Evolutionary conservation across 1,140 invertebrate genomes (phyloP).

Genomic region (Pinna nobilis): DNA sequence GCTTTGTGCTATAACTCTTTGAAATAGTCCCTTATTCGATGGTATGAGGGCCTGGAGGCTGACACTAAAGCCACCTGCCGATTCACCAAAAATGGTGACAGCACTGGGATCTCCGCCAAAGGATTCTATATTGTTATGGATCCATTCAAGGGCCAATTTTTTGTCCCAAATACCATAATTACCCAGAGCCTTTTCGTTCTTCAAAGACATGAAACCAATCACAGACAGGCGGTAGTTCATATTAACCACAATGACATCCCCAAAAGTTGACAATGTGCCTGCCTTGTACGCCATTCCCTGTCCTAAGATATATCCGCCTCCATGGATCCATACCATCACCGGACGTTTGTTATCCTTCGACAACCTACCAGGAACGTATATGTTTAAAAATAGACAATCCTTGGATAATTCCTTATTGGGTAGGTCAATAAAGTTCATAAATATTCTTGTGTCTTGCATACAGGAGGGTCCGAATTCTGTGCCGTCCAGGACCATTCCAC

Average conservation of each 20-base stretch:
- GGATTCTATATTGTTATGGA: conserved; percentile 80
- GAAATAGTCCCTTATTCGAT: conserved; percentile 21
- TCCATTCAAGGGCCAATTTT: conserved; percentile 82
- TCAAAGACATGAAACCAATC: conserved; percentile 31
- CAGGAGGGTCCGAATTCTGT: conserved; percentile 28
- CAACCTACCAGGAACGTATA: conserved; percentile 49
- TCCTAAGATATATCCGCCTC: conserved; percentile 24
- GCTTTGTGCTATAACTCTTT: conserved; percentile 22
- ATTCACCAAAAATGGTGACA: conserved; percentile 83
- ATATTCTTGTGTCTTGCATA: neutral
- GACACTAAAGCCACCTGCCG: conserved; percentile 76
- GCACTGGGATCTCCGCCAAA: conserved; percentile 84
- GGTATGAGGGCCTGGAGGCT: conserved; percentile 52
- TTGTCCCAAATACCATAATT: conserved; percentile 85
- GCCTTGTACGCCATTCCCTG: conserved; percentile 90
- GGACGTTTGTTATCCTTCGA: conserved; percentile 80
- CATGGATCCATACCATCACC: conserved; percentile 92
- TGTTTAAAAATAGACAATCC: conserved; percentile 61
- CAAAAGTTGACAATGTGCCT: conserved; percentile 83
- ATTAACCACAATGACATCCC: conserved; percentile 26
- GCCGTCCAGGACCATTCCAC: conserved; percentile 12
- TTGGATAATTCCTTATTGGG: conserved; percentile 34
- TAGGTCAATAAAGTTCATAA: neutral
- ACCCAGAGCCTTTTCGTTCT: conserved; percentile 86
- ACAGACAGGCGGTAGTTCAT: conserved; percentile 34